Evolutionary conservation across 2,113 vertebrate species (phyloP).

Genomic region (Atlantisia rogersi): DNA sequence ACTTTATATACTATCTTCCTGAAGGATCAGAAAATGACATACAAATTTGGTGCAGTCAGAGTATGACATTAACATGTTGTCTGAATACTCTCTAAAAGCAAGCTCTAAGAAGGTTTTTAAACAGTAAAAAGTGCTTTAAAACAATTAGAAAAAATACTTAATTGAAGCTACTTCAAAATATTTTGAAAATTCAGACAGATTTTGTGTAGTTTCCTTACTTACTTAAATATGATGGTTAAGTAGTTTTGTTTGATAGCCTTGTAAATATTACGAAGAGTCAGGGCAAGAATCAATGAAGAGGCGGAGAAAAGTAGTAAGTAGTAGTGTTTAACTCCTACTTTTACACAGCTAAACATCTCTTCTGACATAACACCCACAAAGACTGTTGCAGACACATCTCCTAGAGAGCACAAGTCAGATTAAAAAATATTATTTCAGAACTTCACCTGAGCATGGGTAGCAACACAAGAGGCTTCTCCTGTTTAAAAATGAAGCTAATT

Average conservation of each 20-base stretch:
- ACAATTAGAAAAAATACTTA: background rate
- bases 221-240: background rate
- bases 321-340: background rate
- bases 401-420: background rate
- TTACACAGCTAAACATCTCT: background rate
- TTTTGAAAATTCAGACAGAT: background rate
- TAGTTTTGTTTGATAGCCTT: background rate
- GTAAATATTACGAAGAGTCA: background rate
- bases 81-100: background rate
- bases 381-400: background rate
- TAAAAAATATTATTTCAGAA: background rate
- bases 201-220: background rate
- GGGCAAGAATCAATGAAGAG: background rate
- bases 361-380: background rate
- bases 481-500: constrained; percentile 3
- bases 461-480: background rate
- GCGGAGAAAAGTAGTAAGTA: background rate
- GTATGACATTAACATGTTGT: background rate
- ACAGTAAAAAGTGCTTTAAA: background rate
- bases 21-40: background rate
- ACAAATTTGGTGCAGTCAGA: background rate
- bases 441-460: background rate
- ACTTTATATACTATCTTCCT: background rate
- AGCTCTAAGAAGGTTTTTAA: background rate
- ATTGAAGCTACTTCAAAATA: background rate